Percentiles rank a stretch among this genome's conserved stretches.
Conservation (phyloP, 2,113 vertebrate genomes). For the Dasyprocta punctata region DNA sequence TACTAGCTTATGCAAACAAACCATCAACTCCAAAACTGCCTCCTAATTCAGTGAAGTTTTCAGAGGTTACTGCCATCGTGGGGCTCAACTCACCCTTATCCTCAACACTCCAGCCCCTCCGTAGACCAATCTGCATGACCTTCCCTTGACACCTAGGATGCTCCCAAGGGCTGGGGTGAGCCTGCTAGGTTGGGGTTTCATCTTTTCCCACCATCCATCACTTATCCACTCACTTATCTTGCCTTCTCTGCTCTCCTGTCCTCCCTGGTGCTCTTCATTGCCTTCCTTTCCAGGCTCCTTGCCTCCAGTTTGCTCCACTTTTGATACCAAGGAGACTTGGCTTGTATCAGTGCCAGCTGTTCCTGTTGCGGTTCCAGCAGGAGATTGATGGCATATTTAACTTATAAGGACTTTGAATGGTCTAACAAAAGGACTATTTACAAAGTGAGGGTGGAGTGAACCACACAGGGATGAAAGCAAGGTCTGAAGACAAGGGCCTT, state of each 20-base stretch:
- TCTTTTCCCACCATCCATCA: accelerated
- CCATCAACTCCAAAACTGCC: not conserved
- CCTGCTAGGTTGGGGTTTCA: not conserved
- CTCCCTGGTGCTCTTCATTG: not conserved
- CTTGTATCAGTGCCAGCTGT: not conserved
- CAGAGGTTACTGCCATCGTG: not conserved
- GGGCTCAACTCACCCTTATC: not conserved
- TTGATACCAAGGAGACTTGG: not conserved
- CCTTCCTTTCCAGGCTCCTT: not conserved
- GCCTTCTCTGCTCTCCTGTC: not conserved
- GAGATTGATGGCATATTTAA: not conserved
- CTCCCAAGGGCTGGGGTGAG: not conserved
- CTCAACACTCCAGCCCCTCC: not conserved
- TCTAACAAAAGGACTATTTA: not conserved
- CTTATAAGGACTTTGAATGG: not conserved
- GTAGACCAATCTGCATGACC: not conserved
- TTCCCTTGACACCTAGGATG: not conserved
- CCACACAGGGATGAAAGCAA: not conserved
- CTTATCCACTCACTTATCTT: not conserved
- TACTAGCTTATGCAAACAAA: not conserved
- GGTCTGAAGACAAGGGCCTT: not conserved
- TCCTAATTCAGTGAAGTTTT: not conserved
- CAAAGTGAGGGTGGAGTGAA: not conserved
- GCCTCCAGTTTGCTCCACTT: not conserved
- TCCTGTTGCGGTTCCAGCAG: not conserved